Base-by-base conservation (phyloP, 2,888 invertebrate genomes). In the Cantharis lateralis region DNA sequence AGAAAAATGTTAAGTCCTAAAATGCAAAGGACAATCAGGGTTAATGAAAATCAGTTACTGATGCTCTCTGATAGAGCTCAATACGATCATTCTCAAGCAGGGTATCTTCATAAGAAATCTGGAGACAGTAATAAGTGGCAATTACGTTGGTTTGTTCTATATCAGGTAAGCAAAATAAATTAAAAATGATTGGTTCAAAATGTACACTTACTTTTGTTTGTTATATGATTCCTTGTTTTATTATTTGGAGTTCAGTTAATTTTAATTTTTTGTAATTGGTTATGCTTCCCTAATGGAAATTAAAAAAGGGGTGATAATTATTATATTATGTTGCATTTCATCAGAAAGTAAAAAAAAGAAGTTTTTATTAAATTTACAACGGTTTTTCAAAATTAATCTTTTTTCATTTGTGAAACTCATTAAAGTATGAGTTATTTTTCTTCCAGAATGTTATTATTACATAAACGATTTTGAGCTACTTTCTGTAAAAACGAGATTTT, bases 61-160 rank as follows among this genome's bases (percentile, higher is more conserved):
- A 95, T 95, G 89, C 90, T 97, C 80, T 95, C 96, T 0, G 95
- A 95, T 83, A 92, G 95, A 81, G 96, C 96, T n/a, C 93, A 94
- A 85, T 93, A 93, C 85, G 96, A 97, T 87, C 93, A 95, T 86
- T 92, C 93, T n/a, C 90, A 95, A 89, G 91, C 93, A 74, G 96
- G 97, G 70, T 95, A 95, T 87, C 91, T 97, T 79, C 93, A 95
- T 89, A 97, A 97, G 88, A 90, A 95, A 83, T 95, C 95, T 72
- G 93, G 95, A 0, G 96, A 96, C 86, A 95, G 93, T 84, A 93
- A 93, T 81, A 96, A 96, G 88, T 97, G 97, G 97, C 96, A 96
- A 87, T 89, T 93, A 71, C 89, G 95, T 72, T 95, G 94, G 93
- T 95, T 95, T 87, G 91, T 95, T 28, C 90, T 95, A 1, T 95